Evolutionary conservation across 2,888 invertebrate genomes (phyloP).

Genomic region (Chymomyza amoena): DNA sequence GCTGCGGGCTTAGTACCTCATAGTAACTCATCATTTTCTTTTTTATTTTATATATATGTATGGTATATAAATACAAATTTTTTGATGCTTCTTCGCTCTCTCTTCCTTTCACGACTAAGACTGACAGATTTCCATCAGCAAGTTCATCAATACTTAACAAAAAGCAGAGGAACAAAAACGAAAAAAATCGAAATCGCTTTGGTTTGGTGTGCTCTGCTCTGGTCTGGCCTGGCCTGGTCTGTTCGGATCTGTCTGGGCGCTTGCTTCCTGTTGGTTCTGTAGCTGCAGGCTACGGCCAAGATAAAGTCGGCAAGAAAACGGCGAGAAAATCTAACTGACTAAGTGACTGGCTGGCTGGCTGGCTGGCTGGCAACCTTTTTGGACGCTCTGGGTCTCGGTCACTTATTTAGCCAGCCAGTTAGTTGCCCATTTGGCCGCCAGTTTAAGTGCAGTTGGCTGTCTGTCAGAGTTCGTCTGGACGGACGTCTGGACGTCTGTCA

Average conservation of each 20-base stretch:
- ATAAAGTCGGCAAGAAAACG: constrained; percentile 37
- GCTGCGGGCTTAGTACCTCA: too few relatives aligned
- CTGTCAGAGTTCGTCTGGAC: constrained; percentile 31
- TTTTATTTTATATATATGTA: neutral
- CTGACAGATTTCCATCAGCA: constrained; percentile 60
- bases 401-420: constrained; percentile 25
- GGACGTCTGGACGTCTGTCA: neutral
- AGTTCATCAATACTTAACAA: constrained; percentile 57
- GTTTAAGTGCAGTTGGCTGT: constrained; percentile 49
- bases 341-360: neutral
- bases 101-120: neutral
- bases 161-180: neutral
- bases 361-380: neutral
- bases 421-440: constrained; percentile 39
- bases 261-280: neutral
- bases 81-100: too few relatives aligned
- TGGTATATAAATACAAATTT: too few relatives aligned
- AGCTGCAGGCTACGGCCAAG: constrained; percentile 14
- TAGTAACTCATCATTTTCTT: neutral
- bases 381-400: neutral
- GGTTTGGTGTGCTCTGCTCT: constrained; percentile 11
- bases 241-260: neutral
- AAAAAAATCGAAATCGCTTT: constrained; percentile 52
- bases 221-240: constrained; percentile 12
- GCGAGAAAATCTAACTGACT: constrained; percentile 28